Evolutionary conservation across 2,113 vertebrate species (phyloP).

Genomic region (Myotis yumanensis): DNA sequence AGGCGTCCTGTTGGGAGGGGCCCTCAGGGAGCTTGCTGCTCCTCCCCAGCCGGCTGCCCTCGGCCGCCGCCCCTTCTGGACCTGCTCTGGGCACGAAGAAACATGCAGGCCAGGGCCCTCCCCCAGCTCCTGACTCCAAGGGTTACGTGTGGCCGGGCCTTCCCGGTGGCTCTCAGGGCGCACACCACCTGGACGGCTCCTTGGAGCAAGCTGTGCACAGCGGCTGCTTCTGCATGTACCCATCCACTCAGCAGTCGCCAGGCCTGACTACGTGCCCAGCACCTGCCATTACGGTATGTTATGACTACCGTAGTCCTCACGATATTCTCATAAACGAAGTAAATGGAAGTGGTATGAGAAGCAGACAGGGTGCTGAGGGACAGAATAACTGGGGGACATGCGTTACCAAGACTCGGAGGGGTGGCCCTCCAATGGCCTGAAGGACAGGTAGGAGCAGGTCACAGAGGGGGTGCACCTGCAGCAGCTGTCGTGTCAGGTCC

Average conservation of each 20-base stretch:
- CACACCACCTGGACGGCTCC: too few species aligned
- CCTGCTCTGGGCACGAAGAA: background rate
- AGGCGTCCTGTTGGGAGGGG: background rate
- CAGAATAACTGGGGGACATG: background rate
- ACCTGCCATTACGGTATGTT: background rate
- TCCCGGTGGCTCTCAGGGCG: too few species aligned
- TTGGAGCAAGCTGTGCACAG: too few species aligned
- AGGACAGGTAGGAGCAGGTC: background rate
- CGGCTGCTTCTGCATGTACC: background rate
- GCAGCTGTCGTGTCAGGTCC: too few species aligned
- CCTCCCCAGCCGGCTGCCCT: background rate
- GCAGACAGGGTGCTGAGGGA: background rate
- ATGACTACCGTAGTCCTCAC: background rate
- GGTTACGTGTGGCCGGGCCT: background rate
- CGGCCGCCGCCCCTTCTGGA: background rate
- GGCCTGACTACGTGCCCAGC: background rate
- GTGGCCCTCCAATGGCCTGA: background rate
- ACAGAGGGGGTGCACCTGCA: background rate
- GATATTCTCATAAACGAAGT: background rate
- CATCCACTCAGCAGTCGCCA: background rate
- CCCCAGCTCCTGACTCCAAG: background rate
- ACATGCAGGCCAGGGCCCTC: accelerated
- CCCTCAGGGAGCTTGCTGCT: background rate
- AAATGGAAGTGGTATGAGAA: background rate
- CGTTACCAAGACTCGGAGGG: background rate